Evolutionary conservation across 1,140 invertebrate genomes (phyloP).

Genomic region (Hylaeus volcanicus): DNA sequence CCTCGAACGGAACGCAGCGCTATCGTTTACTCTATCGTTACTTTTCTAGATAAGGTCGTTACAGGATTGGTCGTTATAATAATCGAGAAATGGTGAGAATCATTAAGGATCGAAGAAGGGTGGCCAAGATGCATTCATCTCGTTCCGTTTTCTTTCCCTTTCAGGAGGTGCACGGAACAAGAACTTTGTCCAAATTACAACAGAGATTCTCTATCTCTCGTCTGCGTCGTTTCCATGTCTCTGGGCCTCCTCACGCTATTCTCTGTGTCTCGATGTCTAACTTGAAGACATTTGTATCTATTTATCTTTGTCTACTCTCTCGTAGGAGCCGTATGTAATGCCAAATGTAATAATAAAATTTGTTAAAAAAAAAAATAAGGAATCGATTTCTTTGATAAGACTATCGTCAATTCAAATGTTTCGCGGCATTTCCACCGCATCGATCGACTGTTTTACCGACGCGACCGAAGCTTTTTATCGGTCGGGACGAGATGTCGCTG

Average conservation of each 20-base stretch:
- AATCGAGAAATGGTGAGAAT: constrained; percentile 88
- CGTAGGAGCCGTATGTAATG: not conserved
- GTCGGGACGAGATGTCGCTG: not conserved
- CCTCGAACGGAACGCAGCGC: constrained; percentile 93
- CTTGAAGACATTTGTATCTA: not conserved
- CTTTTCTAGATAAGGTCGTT: constrained; percentile 95
- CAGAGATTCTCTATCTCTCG: constrained; percentile 87
- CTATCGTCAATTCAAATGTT: not conserved
- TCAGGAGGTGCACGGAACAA: constrained; percentile 85
- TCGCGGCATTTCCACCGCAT: not conserved
- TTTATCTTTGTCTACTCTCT: not conserved
- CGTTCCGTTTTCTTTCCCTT: constrained; percentile 17
- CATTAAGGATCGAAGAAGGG: constrained; percentile 22
- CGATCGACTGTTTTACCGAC: not conserved
- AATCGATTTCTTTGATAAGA: not conserved
- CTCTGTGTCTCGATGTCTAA: constrained; percentile 56
- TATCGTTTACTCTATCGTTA: constrained; percentile 96
- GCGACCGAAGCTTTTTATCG: not conserved
- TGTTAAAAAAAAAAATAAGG: not conserved
- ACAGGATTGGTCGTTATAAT: constrained; percentile 93
- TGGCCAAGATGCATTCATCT: too few species aligned
- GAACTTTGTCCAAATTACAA: constrained; percentile 88
- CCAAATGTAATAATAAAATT: not conserved
- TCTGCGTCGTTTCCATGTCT: constrained; percentile 87
- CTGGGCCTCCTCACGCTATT: constrained; percentile 84